phyloP scores from a whole-genome alignment of 2,113 vertebrate species.

The Dromiciops gliroides region DNA sequence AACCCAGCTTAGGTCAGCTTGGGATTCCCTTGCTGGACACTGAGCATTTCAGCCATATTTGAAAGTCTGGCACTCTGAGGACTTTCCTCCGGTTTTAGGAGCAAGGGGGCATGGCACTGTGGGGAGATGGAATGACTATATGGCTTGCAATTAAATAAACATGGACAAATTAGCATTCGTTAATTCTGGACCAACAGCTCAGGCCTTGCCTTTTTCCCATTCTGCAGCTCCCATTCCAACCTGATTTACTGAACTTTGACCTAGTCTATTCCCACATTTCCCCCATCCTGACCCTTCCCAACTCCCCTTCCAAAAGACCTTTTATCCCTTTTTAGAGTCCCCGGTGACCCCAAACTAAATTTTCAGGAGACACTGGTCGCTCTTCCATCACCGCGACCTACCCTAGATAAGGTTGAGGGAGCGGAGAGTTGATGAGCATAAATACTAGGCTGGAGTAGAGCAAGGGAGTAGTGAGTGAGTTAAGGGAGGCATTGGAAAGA shows the following conservation, averaged over 20 bases:
- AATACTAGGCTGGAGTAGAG: neutral
- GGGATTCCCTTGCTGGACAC: neutral
- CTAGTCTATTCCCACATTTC: neutral
- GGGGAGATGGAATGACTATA: neutral
- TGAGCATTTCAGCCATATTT: neutral
- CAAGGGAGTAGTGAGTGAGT: neutral
- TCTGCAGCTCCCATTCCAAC: neutral
- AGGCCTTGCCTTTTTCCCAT: neutral
- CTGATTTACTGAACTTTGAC: neutral
- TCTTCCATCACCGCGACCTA: neutral
- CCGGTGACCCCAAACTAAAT: neutral
- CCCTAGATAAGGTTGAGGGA: neutral
- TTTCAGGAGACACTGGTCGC: neutral
- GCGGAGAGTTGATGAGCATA: neutral
- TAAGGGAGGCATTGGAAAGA: neutral
- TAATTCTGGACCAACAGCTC: neutral
- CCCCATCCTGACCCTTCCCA: neutral
- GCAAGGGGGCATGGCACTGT: neutral
- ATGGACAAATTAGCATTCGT: neutral
- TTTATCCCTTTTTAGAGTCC: neutral
- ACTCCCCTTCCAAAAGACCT: neutral
- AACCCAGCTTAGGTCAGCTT: neutral
- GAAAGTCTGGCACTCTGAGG: neutral
- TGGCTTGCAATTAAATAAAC: neutral
- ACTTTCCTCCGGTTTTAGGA: neutral